Conservation (phyloP, 30 jellyfish, hydroid and myxozoan genomes). For the Pelagia noctiluca region DNA sequence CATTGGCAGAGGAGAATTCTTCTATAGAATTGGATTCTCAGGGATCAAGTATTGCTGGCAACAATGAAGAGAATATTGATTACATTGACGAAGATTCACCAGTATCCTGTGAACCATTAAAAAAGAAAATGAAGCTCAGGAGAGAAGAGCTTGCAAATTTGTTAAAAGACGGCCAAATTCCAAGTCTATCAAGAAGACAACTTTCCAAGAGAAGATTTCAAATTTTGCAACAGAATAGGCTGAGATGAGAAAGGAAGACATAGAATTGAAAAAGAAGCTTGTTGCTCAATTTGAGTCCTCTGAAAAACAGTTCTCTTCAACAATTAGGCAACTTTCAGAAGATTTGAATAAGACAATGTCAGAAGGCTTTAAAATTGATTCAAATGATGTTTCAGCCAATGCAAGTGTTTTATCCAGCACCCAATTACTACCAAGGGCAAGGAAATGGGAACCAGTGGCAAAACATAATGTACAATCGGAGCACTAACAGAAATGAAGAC, state of each 20-base stretch:
- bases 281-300: slow-evolving; percentile 32
- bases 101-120: slow-evolving; percentile 31
- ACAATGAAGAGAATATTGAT: slow-evolving; percentile 13
- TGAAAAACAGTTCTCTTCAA: neutral
- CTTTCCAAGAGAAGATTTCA: slow-evolving; percentile 27
- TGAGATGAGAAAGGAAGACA: slow-evolving; percentile 30
- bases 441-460: no score
- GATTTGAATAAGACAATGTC: no score
- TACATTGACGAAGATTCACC: slow-evolving; percentile 26
- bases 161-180: slow-evolving; percentile 33
- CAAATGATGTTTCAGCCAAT: slow-evolving; percentile 40
- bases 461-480: no score
- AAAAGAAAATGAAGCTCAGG: no score
- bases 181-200: slow-evolving; percentile 30
- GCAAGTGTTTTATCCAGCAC: slow-evolving; percentile 27
- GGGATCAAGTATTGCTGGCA: slow-evolving; percentile 19
- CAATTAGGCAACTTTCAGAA: neutral
- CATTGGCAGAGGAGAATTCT: slow-evolving; percentile 21
- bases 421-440: slow-evolving; percentile 29
- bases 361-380: no score
- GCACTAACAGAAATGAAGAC: no score
- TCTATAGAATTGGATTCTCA: slow-evolving; percentile 14
- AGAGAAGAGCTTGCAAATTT: slow-evolving; percentile 21
- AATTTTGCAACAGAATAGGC: slow-evolving; percentile 28
- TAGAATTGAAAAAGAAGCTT: slow-evolving; percentile 27